These are phyloP conservation scores for Spodoptera littoralis DNA, from an alignment of 2,888 invertebrate genomes.

Conservation along the genomic window DNA sequence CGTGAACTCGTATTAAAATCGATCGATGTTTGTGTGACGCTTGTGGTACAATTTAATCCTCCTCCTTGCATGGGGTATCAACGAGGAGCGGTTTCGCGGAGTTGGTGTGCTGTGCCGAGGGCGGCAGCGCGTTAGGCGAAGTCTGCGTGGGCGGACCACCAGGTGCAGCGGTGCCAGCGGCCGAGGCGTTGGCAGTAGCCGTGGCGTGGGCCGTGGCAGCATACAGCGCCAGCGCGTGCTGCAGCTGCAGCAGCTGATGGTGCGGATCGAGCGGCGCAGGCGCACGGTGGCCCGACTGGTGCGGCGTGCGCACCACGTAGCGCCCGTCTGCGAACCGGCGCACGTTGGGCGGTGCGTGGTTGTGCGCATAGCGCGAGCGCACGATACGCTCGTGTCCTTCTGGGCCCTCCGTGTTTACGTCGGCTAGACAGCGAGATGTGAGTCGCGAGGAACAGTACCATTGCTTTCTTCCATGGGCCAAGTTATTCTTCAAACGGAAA, in stretches of 20 bases:
- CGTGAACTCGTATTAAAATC: slow-evolving; percentile 61
- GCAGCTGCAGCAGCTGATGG: slow-evolving; percentile 84
- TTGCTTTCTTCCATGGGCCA: slow-evolving; percentile 86
- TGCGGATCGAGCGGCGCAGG: slow-evolving; percentile 84
- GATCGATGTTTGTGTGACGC: slow-evolving; percentile 46
- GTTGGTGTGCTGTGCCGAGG: slow-evolving; percentile 73
- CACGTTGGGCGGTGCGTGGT: slow-evolving; percentile 86
- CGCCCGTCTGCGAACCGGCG: slow-evolving; percentile 86
- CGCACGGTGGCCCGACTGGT: slow-evolving; percentile 85
- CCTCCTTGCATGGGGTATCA: slow-evolving; percentile 84
- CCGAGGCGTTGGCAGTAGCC: slow-evolving; percentile 76
- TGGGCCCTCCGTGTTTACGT: slow-evolving; percentile 86
- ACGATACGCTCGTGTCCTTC: slow-evolving; percentile 86
- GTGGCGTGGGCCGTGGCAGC: slow-evolving; percentile 84
- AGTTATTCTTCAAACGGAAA: slow-evolving; percentile 85
- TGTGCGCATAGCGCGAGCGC: slow-evolving; percentile 84
- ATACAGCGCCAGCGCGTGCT: slow-evolving; percentile 84
- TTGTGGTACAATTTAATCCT: slow-evolving; percentile 69
- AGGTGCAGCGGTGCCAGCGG: slow-evolving; percentile 63
- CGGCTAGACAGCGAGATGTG: slow-evolving; percentile 85
- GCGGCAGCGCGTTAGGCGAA: slow-evolving; percentile 72
- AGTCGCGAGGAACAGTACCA: slow-evolving; percentile 86
- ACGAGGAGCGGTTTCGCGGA: slow-evolving; percentile 82
- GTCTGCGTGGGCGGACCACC: slow-evolving; percentile 70
- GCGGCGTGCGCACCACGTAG: slow-evolving; percentile 85